Evolutionary conservation across 2,888 invertebrate species (phyloP).

Genomic region (Philereme transversata): DNA sequence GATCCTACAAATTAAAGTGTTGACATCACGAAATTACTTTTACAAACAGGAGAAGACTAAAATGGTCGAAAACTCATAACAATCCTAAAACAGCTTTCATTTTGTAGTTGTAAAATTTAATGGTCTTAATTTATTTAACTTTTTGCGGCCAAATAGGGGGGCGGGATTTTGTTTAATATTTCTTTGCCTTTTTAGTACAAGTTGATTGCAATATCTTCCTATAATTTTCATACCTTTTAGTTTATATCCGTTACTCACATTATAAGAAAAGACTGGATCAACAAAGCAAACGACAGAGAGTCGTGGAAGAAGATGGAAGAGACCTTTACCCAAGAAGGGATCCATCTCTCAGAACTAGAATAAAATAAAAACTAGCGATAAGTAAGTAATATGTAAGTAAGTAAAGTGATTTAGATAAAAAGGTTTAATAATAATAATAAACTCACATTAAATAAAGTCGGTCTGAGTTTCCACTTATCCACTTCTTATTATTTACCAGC

Average conservation of each 20-base stretch:
- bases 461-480: neutral
- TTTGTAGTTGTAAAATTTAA: conserved; percentile 46
- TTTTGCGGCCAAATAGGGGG: conserved; percentile 30
- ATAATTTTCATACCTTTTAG: no score
- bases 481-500: neutral
- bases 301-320: no score
- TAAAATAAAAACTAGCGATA: no score
- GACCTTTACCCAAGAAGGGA: no score
- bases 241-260: no score
- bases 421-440: no score
- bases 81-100: conserved; percentile 43
- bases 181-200: conserved; percentile 19
- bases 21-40: conserved; percentile 43
- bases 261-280: no score
- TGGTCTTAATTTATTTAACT: conserved; percentile 44
- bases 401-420: no score
- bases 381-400: no score
- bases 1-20: conserved; percentile 41
- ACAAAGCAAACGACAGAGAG: no score
- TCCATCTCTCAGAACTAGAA: no score
- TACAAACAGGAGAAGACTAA: conserved; percentile 36
- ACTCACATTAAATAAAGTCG: neutral
- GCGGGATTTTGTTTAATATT: conserved; percentile 36
- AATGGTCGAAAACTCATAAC: conserved; percentile 47
- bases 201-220: conserved; percentile 3